Conservation (phyloP, 2,888 invertebrate species). For the Coenonympha arcania region DNA sequence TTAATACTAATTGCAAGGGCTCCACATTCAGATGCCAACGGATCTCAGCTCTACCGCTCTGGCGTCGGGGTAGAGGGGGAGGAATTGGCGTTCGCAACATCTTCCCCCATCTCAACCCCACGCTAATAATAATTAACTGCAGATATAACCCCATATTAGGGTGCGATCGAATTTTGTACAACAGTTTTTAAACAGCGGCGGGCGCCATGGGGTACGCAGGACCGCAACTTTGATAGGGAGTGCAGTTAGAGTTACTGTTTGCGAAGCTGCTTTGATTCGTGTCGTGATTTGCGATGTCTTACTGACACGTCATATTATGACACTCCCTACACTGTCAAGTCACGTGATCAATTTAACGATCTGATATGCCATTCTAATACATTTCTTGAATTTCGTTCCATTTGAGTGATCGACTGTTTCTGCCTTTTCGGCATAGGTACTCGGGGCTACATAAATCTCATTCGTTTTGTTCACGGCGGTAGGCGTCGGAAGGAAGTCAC, state of each 20-base stretch:
- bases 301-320: too few species aligned
- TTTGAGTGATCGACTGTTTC: too few species aligned
- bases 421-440: too few species aligned
- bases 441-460: too few species aligned
- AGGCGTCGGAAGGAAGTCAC: too few species aligned
- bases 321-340: background rate
- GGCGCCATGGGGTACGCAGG: conserved; percentile 42
- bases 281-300: conserved; percentile 64
- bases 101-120: conserved; percentile 57
- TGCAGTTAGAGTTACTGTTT: conserved; percentile 65
- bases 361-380: too few species aligned
- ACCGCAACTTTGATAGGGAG: conserved; percentile 54
- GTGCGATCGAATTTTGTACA: conserved; percentile 65
- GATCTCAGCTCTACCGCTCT: conserved; percentile 50
- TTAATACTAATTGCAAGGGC: conserved; percentile 66
- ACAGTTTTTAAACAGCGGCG: conserved; percentile 62
- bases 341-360: too few species aligned
- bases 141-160: conserved; percentile 58
- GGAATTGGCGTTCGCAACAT: conserved; percentile 56
- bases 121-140: conserved; percentile 72
- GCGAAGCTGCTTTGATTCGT: conserved; percentile 67
- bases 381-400: too few species aligned
- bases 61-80: conserved; percentile 44
- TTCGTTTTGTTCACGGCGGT: too few species aligned
- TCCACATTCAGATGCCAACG: conserved; percentile 51